These are phyloP conservation scores for Solenopsis invicta DNA, from an alignment of 1,140 invertebrate species.

Conservation along the genomic window DNA sequence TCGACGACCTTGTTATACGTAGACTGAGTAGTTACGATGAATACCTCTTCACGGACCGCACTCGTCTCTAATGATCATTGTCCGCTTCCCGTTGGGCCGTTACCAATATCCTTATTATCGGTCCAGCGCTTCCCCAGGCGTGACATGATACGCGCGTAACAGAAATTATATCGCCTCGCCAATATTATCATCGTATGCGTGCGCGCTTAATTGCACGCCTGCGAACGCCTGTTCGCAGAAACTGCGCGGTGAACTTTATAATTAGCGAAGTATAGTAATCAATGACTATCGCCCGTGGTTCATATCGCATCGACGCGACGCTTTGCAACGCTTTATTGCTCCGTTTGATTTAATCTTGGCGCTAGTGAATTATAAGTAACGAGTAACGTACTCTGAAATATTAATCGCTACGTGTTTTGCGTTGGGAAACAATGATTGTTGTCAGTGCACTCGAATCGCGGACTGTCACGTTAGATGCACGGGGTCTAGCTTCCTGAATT, in stretches of 20 bases:
- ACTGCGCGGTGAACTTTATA: slow-evolving; percentile 39
- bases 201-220: slow-evolving; percentile 21
- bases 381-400: slow-evolving; percentile 6
- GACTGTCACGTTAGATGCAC: slow-evolving; percentile 3
- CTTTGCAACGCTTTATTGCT: slow-evolving; percentile 18
- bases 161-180: slow-evolving; percentile 33
- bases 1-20: slow-evolving; percentile 65
- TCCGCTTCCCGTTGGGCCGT: slow-evolving; percentile 73
- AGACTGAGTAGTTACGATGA: slow-evolving; percentile 65
- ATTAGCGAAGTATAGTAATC: slow-evolving; percentile 28
- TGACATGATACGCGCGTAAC: slow-evolving; percentile 34
- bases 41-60: slow-evolving; percentile 73
- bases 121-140: slow-evolving; percentile 64
- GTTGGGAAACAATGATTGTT: not conserved
- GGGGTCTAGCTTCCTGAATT: not conserved
- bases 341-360: slow-evolving; percentile 38
- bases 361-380: slow-evolving; percentile 46
- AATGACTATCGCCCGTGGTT: not conserved
- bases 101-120: slow-evolving; percentile 81
- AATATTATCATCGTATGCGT: slow-evolving; percentile 2
- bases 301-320: slow-evolving; percentile 19
- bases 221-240: slow-evolving; percentile 35
- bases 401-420: slow-evolving; percentile 1
- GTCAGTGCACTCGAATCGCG: slow-evolving; percentile 11
- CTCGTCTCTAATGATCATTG: slow-evolving; percentile 77